A percentile compares a stretch with the other conserved stretches of the same genome.
These are phyloP conservation scores for Sturnira hondurensis DNA, from an alignment of 2,113 vertebrate species.

Conservation along the genomic window DNA sequence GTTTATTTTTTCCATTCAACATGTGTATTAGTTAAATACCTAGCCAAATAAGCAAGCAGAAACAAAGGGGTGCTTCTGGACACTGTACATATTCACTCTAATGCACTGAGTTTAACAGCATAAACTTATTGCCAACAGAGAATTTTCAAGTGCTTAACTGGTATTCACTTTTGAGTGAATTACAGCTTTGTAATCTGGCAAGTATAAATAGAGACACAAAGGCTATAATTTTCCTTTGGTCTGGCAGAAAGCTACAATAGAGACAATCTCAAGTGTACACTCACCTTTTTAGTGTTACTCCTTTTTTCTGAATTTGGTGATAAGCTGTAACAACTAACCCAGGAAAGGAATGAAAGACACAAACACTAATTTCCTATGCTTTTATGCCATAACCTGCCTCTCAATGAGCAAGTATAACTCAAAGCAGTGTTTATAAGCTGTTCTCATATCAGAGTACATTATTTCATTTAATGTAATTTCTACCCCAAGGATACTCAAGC, in stretches of 20 bases:
- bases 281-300: slow-evolving; percentile 6
- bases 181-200: slow-evolving; percentile 24
- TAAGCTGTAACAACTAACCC: slow-evolving; percentile 22
- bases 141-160: slow-evolving; percentile 25
- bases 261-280: not conserved
- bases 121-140: slow-evolving; percentile 30
- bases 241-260: slow-evolving; percentile 26
- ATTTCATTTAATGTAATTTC: slow-evolving; percentile 14
- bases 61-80: not conserved
- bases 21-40: not conserved
- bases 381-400: not conserved
- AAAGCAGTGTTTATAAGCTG: slow-evolving; percentile 20
- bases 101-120: not conserved
- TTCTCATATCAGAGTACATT: not conserved
- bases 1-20: not conserved
- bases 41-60: slow-evolving; percentile 22
- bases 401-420: not conserved
- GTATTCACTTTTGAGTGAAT: slow-evolving; percentile 27
- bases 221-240: slow-evolving; percentile 32
- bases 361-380: slow-evolving; percentile 12
- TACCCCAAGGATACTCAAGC: not conserved
- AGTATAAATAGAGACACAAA: slow-evolving; percentile 28
- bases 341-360: not conserved
- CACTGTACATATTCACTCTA: not conserved
- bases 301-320: slow-evolving; percentile 31